Percentiles rank a stretch among this genome's conserved stretches.
phyloP scores from a whole-genome alignment of 2,113 vertebrate species.

The Corythoichthys intestinalis region DNA sequence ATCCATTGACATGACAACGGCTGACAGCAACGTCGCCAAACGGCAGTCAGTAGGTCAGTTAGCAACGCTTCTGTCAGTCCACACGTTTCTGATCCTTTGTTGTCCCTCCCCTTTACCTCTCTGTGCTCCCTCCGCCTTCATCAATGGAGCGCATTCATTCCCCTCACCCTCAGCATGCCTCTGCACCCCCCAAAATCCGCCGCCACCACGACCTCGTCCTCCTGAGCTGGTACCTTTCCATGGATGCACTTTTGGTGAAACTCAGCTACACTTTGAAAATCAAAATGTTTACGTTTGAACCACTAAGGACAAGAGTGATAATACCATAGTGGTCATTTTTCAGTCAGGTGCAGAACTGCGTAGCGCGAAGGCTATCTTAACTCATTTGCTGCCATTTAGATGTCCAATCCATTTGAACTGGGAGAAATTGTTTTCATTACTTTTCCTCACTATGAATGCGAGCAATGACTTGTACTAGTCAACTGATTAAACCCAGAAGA shows the following conservation, averaged over 20 bases:
- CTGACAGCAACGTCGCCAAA: neutral
- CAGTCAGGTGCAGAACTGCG: too few relatives aligned
- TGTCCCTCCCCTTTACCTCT: conserved; percentile 41
- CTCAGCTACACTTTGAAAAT: too few relatives aligned
- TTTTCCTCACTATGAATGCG: too few relatives aligned
- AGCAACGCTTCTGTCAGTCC: conserved; percentile 17
- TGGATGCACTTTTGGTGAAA: neutral
- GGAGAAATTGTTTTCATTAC: too few relatives aligned
- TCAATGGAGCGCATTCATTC: conserved; percentile 69
- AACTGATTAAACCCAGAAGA: too few relatives aligned
- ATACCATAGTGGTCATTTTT: too few relatives aligned
- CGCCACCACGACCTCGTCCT: conserved; percentile 18
- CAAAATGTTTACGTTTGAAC: too few relatives aligned
- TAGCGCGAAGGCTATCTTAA: too few relatives aligned
- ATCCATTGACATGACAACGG: neutral
- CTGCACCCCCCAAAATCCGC: conserved; percentile 17
- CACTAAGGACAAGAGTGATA: neutral
- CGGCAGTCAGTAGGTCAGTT: conserved; percentile 55
- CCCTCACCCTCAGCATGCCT: neutral
- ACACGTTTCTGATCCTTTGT: conserved; percentile 52
- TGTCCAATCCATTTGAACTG: too few relatives aligned
- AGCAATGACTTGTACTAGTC: too few relatives aligned
- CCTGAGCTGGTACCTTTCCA: neutral
- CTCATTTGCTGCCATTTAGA: too few relatives aligned
- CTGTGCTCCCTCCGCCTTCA: conserved; percentile 42